Conservation (phyloP, 1,140 invertebrate genomes). For the Drosophila leontia region DNA sequence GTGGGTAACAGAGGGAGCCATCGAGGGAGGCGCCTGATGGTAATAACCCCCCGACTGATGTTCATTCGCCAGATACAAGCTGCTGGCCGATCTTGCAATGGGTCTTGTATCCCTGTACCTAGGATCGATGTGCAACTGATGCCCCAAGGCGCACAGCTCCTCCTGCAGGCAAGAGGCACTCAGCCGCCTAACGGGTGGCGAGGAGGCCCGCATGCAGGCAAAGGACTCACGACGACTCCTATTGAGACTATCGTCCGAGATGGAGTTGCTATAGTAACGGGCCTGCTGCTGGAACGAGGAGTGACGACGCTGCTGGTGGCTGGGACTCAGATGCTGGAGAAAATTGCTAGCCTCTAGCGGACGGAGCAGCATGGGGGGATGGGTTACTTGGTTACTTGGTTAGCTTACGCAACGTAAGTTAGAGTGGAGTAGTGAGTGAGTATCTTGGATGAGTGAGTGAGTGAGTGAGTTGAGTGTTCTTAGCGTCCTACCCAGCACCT, state of each 20-base stretch:
- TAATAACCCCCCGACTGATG: slow-evolving; percentile 46
- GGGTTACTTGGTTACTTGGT: slow-evolving; percentile 56
- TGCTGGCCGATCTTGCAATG: slow-evolving; percentile 79
- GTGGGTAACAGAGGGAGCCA: slow-evolving; percentile 32
- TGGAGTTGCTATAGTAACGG: slow-evolving; percentile 70
- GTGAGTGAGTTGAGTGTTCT: slow-evolving; percentile 42
- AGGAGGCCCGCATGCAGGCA: slow-evolving; percentile 69
- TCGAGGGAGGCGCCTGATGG: slow-evolving; percentile 24
- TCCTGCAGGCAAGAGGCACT: slow-evolving; percentile 83
- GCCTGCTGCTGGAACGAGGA: slow-evolving; percentile 71
- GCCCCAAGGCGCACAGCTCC: slow-evolving; percentile 75
- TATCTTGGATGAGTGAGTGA: slow-evolving; percentile 27
- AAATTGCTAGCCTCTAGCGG: slow-evolving; percentile 53
- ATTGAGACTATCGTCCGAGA: slow-evolving; percentile 80
- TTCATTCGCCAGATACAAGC: slow-evolving; percentile 71
- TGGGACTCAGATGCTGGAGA: slow-evolving; percentile 48
- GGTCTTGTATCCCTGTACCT: slow-evolving; percentile 80
- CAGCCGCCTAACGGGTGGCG: slow-evolving; percentile 72
- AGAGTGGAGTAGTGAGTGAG: slow-evolving; percentile 28
- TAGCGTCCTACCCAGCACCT: slow-evolving; percentile 71
- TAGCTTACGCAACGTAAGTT: slow-evolving; percentile 64
- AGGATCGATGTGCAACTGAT: slow-evolving; percentile 83
- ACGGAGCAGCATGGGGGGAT: slow-evolving; percentile 45
- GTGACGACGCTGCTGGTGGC: slow-evolving; percentile 70
- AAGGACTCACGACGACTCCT: slow-evolving; percentile 80